phyloP scores from a whole-genome alignment of 2,888 invertebrate genomes.

The Eucera pruinosa region DNA sequence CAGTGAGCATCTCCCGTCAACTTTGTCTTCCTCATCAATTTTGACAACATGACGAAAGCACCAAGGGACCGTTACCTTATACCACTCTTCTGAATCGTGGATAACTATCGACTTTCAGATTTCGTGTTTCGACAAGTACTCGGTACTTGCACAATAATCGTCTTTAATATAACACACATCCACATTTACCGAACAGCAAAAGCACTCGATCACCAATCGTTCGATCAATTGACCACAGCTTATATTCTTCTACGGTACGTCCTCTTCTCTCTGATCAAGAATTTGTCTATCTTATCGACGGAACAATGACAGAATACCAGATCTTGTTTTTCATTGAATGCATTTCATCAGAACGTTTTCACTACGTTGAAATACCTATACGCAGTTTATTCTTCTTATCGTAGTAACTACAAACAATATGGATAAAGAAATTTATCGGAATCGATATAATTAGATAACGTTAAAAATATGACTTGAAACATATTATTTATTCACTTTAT shows the following conservation, averaged over 20 bases:
- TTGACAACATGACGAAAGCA: constrained; percentile 72
- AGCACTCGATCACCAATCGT: constrained; percentile 63
- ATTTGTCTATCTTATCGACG: constrained; percentile 68
- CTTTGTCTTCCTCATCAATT: constrained; percentile 64
- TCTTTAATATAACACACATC: constrained; percentile 54
- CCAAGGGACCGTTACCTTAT: constrained; percentile 47
- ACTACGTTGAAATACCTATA: neutral
- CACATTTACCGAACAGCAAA: constrained; percentile 64
- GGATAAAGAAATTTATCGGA: neutral
- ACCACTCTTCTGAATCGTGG: constrained; percentile 34
- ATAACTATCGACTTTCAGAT: constrained; percentile 38
- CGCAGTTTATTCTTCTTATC: neutral
- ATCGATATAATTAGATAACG: constrained; percentile 17
- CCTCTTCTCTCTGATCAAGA: constrained; percentile 57
- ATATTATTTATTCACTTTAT: constrained; percentile 20
- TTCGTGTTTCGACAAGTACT: constrained; percentile 46
- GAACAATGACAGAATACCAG: constrained; percentile 31
- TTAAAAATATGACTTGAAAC: constrained; percentile 1
- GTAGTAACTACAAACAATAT: neutral
- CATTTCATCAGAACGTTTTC: constrained; percentile 10
- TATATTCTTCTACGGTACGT: constrained; percentile 61
- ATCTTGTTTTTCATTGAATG: constrained; percentile 18
- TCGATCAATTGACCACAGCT: constrained; percentile 71
- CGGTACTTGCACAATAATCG: constrained; percentile 47
- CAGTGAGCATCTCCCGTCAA: constrained; percentile 70